Conservation (phyloP, 1,140 invertebrate genomes). For the Aphis craccivora region DNA sequence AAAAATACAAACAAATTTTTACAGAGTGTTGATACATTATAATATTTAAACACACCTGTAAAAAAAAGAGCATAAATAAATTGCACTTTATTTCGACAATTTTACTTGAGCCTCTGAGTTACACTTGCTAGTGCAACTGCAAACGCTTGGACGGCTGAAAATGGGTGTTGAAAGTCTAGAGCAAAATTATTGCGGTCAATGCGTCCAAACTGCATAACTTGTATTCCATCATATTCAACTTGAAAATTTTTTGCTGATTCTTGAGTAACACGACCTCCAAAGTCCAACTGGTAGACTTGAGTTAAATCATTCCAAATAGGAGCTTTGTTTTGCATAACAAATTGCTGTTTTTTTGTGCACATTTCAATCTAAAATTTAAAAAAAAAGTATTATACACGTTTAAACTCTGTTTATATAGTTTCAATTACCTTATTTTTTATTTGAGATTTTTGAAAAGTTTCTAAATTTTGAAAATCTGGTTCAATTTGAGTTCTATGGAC, state of each 20-base stretch:
- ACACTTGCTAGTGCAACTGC: conserved; percentile 98
- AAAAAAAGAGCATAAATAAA: conserved; percentile 37
- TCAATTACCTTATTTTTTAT: conserved; percentile 84
- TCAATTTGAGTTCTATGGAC: conserved; percentile 74
- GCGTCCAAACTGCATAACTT: conserved; percentile 99
- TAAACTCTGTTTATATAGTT: not conserved
- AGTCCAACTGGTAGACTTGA: conserved; percentile 98
- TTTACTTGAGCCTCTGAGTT: conserved; percentile 94
- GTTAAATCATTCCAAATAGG: conserved; percentile 99
- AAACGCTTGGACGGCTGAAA: conserved; percentile 97
- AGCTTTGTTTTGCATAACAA: conserved; percentile 98
- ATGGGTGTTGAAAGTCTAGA: conserved; percentile 98
- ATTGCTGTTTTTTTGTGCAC: conserved; percentile 67
- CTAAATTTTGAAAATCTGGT: conserved; percentile 86
- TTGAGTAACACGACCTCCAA: conserved; percentile 98
- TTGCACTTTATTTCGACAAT: not conserved
- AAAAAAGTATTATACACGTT: not conserved
- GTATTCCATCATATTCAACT: conserved; percentile 96
- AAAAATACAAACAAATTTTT: conserved; percentile 33
- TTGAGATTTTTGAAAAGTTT: conserved; percentile 94
- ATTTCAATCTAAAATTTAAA: conserved; percentile 61
- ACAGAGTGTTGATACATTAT: not conserved
- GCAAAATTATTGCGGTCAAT: conserved; percentile 99
- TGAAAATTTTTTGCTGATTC: conserved; percentile 99
- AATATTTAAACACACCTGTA: not conserved